A percentile compares a stretch with the other conserved stretches of the same genome.
These are phyloP conservation scores for Drosophila prosaltans DNA, from an alignment of 1,140 invertebrate species.

Conservation along the genomic window DNA sequence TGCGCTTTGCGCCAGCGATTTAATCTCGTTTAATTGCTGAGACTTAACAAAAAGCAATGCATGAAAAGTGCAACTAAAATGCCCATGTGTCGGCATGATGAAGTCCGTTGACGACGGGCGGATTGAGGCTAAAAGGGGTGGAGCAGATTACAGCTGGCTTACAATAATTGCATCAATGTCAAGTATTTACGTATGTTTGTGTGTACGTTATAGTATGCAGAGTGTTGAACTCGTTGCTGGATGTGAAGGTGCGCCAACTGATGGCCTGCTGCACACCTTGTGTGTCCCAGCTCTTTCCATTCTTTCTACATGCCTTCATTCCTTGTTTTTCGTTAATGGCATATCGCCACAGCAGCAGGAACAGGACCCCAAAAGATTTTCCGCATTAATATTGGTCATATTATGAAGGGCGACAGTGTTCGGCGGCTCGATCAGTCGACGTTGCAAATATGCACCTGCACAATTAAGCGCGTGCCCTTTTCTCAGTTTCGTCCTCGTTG, in stretches of 20 bases:
- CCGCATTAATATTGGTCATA: slow-evolving; percentile 61
- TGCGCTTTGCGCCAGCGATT: slow-evolving; percentile 65
- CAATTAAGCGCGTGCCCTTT: slow-evolving; percentile 47
- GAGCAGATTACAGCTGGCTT: slow-evolving; percentile 49
- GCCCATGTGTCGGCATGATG: slow-evolving; percentile 17
- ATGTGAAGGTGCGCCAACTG: slow-evolving; percentile 38
- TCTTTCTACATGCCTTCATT: background rate
- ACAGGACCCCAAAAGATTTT: slow-evolving; percentile 63
- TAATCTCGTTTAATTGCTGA: slow-evolving; percentile 78
- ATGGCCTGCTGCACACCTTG: slow-evolving; percentile 58
- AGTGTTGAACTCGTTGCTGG: slow-evolving; percentile 16
- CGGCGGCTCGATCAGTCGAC: slow-evolving; percentile 14
- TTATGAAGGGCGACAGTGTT: slow-evolving; percentile 46
- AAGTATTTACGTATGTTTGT: slow-evolving; percentile 37
- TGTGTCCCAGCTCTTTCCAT: background rate
- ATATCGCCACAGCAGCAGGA: background rate
- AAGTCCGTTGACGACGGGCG: background rate
- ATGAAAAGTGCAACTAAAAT: background rate
- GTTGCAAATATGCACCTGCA: slow-evolving; percentile 50
- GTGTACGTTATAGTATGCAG: slow-evolving; percentile 13
- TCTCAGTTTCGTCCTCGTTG: slow-evolving; percentile 37
- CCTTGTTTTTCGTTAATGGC: slow-evolving; percentile 21
- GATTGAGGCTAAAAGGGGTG: slow-evolving; percentile 1
- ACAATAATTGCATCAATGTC: slow-evolving; percentile 60
- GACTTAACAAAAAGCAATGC: slow-evolving; percentile 34